Conservation (phyloP, 1,140 invertebrate genomes). For the Drosophila baimaii region DNA sequence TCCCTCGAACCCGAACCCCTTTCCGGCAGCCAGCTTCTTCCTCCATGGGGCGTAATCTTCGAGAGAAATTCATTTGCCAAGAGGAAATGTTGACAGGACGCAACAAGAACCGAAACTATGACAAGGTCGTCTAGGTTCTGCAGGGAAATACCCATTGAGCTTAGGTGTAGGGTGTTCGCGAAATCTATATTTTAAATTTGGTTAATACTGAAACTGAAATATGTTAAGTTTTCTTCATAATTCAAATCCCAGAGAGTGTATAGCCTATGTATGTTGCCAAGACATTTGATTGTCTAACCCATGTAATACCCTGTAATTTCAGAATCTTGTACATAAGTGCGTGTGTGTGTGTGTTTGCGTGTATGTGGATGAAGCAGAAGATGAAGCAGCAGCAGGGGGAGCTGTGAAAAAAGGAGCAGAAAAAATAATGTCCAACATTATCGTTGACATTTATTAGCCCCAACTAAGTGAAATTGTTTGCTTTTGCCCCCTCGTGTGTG, state of each 20-base stretch:
- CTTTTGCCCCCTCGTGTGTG: slow-evolving; percentile 36
- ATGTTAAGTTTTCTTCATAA: too few relatives aligned
- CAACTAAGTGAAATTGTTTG: slow-evolving; percentile 75
- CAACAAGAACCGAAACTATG: slow-evolving; percentile 49
- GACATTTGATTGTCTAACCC: background rate
- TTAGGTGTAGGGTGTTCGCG: background rate
- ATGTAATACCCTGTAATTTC: slow-evolving; percentile 13
- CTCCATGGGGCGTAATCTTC: slow-evolving; percentile 35
- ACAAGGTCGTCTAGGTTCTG: slow-evolving; percentile 33
- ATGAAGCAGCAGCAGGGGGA: background rate
- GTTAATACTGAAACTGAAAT: too few relatives aligned
- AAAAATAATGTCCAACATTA: slow-evolving; percentile 77
- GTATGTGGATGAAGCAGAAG: background rate
- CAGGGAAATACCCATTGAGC: background rate
- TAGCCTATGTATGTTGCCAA: too few relatives aligned
- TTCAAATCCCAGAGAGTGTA: too few relatives aligned
- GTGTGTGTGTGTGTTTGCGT: background rate
- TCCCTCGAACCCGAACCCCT: background rate
- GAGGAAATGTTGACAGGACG: slow-evolving; percentile 49
- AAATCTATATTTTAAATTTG: background rate
- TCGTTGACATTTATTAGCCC: slow-evolving; percentile 79
- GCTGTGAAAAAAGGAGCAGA: slow-evolving; percentile 17
- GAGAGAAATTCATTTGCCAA: slow-evolving; percentile 53
- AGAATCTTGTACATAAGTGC: slow-evolving; percentile 1
- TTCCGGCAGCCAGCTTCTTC: background rate